A percentile compares a stretch with the other conserved stretches of the same genome.
phyloP scores from a whole-genome alignment of 1,140 invertebrate species.

The Anastrepha ludens region DNA sequence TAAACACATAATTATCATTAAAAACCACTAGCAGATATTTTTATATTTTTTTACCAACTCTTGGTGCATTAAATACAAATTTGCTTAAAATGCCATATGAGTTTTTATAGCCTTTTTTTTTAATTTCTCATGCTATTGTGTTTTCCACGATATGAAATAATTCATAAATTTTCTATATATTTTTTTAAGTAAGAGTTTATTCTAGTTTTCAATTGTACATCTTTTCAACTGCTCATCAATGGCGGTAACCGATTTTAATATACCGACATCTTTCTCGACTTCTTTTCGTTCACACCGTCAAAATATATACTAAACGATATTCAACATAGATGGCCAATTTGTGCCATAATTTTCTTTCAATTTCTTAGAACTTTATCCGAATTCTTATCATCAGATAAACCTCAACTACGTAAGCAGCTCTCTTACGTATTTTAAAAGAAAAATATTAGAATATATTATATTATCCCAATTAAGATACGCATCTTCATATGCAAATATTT shows the following conservation, averaged over 20 bases:
- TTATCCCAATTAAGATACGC: no score
- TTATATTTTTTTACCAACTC: no score
- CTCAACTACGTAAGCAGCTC: slow-evolving; percentile 8
- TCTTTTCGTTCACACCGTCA: background rate
- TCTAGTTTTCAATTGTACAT: background rate
- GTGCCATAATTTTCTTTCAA: background rate
- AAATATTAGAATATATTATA: background rate
- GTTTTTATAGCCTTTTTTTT: no score
- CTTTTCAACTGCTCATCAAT: background rate
- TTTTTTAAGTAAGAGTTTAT: background rate
- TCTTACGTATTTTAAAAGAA: slow-evolving; percentile 24
- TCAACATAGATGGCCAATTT: background rate
- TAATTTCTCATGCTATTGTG: no score
- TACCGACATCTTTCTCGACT: background rate
- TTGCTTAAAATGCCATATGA: no score
- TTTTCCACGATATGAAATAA: no score
- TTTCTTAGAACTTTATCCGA: background rate
- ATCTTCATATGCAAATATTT: no score
- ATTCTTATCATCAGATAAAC: slow-evolving; percentile 7
- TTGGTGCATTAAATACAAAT: no score
- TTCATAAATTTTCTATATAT: background rate
- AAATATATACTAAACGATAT: background rate
- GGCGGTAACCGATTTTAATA: background rate
- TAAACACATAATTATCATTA: no score
- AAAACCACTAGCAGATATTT: no score